These are phyloP conservation scores for Leuciscus idus DNA, from an alignment of 2,113 vertebrate genomes.

Conservation along the genomic window DNA sequence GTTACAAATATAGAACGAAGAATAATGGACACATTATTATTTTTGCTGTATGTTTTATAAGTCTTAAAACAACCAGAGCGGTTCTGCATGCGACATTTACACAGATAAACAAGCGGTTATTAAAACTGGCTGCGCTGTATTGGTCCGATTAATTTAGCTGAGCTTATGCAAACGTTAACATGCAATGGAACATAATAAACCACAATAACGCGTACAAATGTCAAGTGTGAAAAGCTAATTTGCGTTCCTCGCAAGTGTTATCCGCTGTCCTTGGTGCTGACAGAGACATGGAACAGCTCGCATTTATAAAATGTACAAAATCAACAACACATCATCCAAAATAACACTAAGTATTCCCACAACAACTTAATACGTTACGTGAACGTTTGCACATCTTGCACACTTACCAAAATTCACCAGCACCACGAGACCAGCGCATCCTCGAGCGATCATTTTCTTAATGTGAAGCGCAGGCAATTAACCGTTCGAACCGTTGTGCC, in stretches of 20 bases:
- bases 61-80: not conserved
- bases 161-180: not conserved
- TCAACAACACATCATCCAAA: not conserved
- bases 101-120: not conserved
- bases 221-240: not conserved
- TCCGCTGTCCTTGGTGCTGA: conserved; percentile 77
- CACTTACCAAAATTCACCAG: conserved; percentile 74
- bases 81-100: not conserved
- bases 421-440: conserved; percentile 63
- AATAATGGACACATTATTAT: not conserved
- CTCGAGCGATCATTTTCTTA: conserved; percentile 69
- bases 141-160: no score
- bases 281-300: conserved; percentile 31
- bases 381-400: conserved; percentile 10
- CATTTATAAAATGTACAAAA: not conserved
- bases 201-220: not conserved
- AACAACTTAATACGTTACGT: not conserved
- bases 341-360: not conserved
- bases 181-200: not conserved
- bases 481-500: not conserved
- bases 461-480: not conserved
- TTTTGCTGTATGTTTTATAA: not conserved
- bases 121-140: not conserved
- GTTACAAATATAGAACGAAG: not conserved
- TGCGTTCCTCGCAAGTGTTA: conserved; percentile 15